These are phyloP conservation scores for Stictonetta naevosa DNA, from an alignment of 2,113 vertebrate genomes.

Conservation along the genomic window DNA sequence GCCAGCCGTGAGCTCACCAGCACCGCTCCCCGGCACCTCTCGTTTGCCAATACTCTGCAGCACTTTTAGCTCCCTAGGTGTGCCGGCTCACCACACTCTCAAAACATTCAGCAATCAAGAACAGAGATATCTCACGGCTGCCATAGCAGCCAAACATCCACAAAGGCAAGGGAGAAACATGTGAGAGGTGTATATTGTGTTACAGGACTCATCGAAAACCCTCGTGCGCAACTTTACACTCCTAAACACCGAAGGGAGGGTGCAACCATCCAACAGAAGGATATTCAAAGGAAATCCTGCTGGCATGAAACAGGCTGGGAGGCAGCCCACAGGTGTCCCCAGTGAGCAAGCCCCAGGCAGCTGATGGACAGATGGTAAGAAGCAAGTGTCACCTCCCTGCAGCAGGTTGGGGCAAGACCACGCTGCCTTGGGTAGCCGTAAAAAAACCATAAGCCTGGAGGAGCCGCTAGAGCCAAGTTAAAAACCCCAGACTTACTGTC, in stretches of 20 bases:
- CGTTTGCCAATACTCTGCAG: constrained; percentile 2
- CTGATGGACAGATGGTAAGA: neutral
- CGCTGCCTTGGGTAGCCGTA: neutral
- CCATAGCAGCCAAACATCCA: constrained; percentile 27
- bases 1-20: constrained; percentile 58
- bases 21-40: neutral
- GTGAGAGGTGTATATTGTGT: neutral
- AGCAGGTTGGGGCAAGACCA: neutral
- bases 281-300: neutral
- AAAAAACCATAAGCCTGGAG: neutral
- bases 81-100: neutral
- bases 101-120: constrained; percentile 1
- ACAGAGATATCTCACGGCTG: neutral
- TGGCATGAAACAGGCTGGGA: neutral
- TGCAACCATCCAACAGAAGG: neutral
- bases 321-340: neutral
- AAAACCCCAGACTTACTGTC: neutral
- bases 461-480: neutral
- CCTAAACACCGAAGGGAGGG: neutral
- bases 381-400: neutral
- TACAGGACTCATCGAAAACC: neutral
- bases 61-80: constrained; percentile 21
- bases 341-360: neutral
- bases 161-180: neutral
- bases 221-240: neutral